Base-by-base conservation (phyloP, 2,113 vertebrate species). In the Pampusana beccarii region DNA sequence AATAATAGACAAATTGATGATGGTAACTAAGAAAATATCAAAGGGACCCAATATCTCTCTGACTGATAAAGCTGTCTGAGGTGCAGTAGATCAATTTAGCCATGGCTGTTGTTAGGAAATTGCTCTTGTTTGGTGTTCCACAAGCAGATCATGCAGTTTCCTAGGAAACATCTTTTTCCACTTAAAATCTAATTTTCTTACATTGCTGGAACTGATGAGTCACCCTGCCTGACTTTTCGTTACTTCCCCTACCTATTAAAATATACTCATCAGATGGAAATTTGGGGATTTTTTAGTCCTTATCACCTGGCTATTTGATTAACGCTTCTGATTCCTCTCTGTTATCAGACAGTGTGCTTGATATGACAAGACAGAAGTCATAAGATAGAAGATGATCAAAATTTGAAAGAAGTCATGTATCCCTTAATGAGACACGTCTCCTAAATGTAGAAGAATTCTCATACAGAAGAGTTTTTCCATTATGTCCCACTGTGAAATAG, bases 121-220 rank as follows among this genome's bases (percentile, higher is more conserved):
- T 97, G 97, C 95, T 95, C 97, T 96, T 97, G 97, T 98, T 98
- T 98, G 98, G 98, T 97, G 97, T 97, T 97, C 95, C 95, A 94
- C 97, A 97, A 98, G 97, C 95, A 97, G 97, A 98, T 98, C 98
- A 97, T 97, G 98, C 97, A 95, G 98, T 98, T 98, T 98, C 98
- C 98, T 98, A 98, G 98, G 98, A 98, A 98, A 98, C 98, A 96
- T 97, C 95, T 93, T 97, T 97, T 97, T 97, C 96, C 96, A 93
- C 98, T 98, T 98, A 98, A 97, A 96, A 97, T 97, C 97, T 98
- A 97, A 98, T 98, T 98, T 97, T 97, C 96, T 95, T 96, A 82
- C 92, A 46, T 97, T 71, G 94, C 74, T 46, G 84, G 97, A 97
- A 98, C 94, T 97, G 95, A 98, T 98, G 98, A 98, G 97, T 98